Conservation (phyloP, 2,888 invertebrate genomes). For the Thera obeliscata region DNA sequence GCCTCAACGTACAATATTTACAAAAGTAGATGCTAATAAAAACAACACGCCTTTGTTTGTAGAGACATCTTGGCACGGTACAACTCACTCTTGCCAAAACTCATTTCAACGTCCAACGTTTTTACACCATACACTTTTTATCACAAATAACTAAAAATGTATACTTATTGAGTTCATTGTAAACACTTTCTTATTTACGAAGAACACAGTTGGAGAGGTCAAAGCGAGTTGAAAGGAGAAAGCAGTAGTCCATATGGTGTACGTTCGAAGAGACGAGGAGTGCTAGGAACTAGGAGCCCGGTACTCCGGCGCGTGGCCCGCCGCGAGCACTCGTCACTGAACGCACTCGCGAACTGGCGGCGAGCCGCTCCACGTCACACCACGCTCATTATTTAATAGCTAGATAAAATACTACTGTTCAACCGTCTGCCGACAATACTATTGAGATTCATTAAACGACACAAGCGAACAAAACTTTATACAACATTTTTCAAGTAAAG, state of each 20-base stretch:
- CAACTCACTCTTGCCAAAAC: conserved; percentile 43
- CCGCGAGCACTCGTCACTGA: conserved; percentile 42
- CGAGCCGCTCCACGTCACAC: conserved; percentile 52
- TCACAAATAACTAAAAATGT: conserved; percentile 7
- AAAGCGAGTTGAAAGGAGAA: background rate
- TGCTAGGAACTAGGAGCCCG: background rate
- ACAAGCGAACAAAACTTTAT: conserved; percentile 31
- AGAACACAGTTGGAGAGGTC: conserved; percentile 4
- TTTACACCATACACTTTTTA: conserved; percentile 26
- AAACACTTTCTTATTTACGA: background rate
- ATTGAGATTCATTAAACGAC: conserved; percentile 55
- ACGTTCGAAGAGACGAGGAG: background rate
- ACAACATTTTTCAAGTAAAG: background rate
- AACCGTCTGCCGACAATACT: conserved; percentile 74
- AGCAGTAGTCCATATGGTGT: background rate
- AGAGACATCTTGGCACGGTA: conserved; percentile 69
- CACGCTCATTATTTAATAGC: conserved; percentile 77
- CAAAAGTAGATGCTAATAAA: conserved; percentile 51
- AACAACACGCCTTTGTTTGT: conserved; percentile 61
- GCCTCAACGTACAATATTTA: background rate
- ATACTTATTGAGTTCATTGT: background rate
- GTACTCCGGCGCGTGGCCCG: conserved; percentile 26
- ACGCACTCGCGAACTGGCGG: conserved; percentile 55
- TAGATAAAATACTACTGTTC: conserved; percentile 82
- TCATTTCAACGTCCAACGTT: conserved; percentile 22